phyloP scores from a whole-genome alignment of 2,888 invertebrate species.

The Apocheima hispidaria region DNA sequence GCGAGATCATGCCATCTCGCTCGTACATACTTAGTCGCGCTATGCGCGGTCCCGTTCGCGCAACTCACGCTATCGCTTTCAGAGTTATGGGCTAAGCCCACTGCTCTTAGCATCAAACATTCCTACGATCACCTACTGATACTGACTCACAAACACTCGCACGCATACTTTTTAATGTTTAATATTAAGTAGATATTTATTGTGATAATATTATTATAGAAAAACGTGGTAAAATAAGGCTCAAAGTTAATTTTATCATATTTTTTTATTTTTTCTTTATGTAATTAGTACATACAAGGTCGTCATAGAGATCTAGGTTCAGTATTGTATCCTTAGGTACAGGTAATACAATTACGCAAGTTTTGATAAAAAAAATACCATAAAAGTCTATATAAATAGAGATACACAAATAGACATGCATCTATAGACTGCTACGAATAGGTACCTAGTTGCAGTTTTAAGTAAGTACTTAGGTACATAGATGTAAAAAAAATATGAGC shows the following conservation, averaged over 20 bases:
- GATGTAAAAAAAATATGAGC: constrained; percentile 40
- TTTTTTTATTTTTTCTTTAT: constrained; percentile 37
- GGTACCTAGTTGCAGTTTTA: no score
- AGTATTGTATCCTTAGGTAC: constrained; percentile 43
- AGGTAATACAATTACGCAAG: constrained; percentile 37
- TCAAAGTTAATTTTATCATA: constrained; percentile 25
- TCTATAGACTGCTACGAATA: constrained; percentile 28
- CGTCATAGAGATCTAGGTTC: constrained; percentile 62
- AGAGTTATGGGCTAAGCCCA: no score
- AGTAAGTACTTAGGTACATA: constrained; percentile 2
- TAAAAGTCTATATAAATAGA: constrained; percentile 39
- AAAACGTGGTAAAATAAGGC: neutral
- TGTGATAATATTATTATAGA: no score
- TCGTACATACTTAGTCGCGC: no score
- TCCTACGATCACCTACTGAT: no score
- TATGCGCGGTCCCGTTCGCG: no score
- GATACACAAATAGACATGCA: constrained; percentile 38
- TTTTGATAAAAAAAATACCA: constrained; percentile 38
- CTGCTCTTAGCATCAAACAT: no score
- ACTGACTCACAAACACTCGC: no score
- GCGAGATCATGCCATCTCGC: no score
- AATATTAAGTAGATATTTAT: no score
- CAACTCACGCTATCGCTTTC: no score
- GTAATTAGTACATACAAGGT: constrained; percentile 60
- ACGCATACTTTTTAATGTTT: no score